phyloP scores from a whole-genome alignment of 64 coral and sea anemone species.

The Pocillopora damicornis region DNA sequence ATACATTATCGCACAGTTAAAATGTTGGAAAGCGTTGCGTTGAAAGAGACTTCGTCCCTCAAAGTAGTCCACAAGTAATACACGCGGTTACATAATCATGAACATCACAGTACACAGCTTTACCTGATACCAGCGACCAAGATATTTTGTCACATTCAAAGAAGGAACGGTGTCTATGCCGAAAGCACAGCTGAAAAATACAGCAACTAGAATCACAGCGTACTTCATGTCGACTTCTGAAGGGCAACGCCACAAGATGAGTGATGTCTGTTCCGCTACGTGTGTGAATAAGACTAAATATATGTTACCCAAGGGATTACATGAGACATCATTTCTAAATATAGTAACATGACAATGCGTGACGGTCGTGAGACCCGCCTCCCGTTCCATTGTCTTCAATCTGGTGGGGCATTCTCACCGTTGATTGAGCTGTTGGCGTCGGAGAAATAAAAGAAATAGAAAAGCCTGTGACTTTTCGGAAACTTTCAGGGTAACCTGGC shows the following conservation, averaged over 20 bases:
- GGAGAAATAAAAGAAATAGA: no score
- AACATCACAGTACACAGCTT: neutral
- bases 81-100: no score
- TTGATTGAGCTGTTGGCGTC: no score
- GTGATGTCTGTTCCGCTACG: neutral
- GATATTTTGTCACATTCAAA: conserved; percentile 47
- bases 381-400: no score
- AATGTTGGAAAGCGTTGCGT: no score
- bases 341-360: neutral
- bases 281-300: neutral
- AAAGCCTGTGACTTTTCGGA: no score
- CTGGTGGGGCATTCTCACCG: no score
- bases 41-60: neutral
- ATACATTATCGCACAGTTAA: no score
- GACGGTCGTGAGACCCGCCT: neutral
- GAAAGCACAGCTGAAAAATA: neutral
- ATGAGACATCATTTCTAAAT: neutral
- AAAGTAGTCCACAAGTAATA: neutral
- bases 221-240: neutral
- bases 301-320: neutral
- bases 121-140: conserved; percentile 67
- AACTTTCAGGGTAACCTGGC: no score
- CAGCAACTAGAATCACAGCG: neutral
- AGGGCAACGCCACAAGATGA: neutral
- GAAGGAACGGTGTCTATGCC: conserved; percentile 30